Conservation (phyloP, 2,797 vertebrate species). For the Liasis olivaceus region DNA sequence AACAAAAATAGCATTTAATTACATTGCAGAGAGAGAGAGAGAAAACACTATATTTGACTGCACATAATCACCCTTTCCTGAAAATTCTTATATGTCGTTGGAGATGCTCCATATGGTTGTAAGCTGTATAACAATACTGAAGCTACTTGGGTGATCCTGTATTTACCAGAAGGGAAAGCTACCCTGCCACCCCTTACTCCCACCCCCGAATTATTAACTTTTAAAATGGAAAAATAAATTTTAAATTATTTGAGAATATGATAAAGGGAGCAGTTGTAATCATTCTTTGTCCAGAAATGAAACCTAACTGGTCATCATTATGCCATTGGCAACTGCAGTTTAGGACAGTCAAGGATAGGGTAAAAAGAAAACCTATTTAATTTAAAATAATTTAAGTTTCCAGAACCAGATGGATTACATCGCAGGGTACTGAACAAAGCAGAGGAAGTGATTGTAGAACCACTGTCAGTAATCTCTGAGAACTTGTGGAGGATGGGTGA, state of each 20-base stretch:
- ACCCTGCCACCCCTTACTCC: background rate
- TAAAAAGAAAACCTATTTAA: too few relatives aligned
- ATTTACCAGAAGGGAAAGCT: background rate
- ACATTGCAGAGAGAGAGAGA: background rate
- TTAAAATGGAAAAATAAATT: too few relatives aligned
- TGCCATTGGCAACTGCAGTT: too few relatives aligned
- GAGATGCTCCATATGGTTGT: background rate
- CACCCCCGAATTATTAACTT: too few relatives aligned
- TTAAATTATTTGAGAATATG: too few relatives aligned
- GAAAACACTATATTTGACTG: background rate
- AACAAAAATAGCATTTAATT: slow-evolving; percentile 13
- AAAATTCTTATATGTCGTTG: background rate
- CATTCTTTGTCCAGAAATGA: too few relatives aligned
- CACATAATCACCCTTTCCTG: background rate
- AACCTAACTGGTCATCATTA: too few relatives aligned
- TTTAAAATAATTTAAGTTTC: too few relatives aligned
- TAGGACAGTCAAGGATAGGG: too few relatives aligned
- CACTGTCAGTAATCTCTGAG: background rate
- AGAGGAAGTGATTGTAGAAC: background rate
- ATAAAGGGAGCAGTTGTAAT: too few relatives aligned
- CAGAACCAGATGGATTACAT: too few relatives aligned
- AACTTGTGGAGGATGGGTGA: background rate
- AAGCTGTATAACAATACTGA: background rate
- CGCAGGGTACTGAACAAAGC: too few relatives aligned
- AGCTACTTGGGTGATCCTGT: background rate